Conservation (phyloP, 2,888 invertebrate species). For the Trissonchulus sp. region DNA sequence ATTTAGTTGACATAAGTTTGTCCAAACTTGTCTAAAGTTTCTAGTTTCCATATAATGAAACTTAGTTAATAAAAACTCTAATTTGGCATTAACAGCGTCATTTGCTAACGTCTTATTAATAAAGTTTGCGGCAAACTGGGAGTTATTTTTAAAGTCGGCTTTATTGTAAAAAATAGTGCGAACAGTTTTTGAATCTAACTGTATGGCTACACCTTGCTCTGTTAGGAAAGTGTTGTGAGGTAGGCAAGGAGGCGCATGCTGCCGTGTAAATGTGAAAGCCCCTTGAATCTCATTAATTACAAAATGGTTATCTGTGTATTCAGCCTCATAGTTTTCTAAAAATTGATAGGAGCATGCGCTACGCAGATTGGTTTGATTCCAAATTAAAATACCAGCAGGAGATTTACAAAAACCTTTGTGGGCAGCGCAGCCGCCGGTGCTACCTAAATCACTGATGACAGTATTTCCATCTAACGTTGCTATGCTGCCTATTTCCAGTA, state of each 20-base stretch:
- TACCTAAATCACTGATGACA: background rate
- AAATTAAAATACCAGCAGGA: background rate
- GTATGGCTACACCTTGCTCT: conserved; percentile 3
- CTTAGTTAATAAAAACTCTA: background rate
- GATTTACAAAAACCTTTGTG: background rate
- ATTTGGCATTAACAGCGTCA: background rate
- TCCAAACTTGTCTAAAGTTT: background rate
- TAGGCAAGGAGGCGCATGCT: background rate
- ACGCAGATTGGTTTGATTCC: background rate
- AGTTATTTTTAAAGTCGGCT: too few species aligned
- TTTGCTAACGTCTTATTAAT: background rate
- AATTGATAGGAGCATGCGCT: background rate
- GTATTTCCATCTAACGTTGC: conserved; percentile 2
- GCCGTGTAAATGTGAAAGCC: background rate
- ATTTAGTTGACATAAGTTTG: background rate
- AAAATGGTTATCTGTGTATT: background rate
- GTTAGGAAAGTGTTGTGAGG: background rate
- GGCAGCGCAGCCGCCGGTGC: background rate
- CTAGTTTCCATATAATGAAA: background rate
- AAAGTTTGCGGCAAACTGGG: background rate
- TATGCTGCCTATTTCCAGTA: background rate
- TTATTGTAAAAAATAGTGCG: too few species aligned
- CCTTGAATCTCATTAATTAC: conserved; percentile 9
- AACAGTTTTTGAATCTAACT: too few species aligned
- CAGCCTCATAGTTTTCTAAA: background rate